Evolutionary conservation across 2,797 vertebrate species (phyloP).

Genomic region (Jordanella pulchra): DNA sequence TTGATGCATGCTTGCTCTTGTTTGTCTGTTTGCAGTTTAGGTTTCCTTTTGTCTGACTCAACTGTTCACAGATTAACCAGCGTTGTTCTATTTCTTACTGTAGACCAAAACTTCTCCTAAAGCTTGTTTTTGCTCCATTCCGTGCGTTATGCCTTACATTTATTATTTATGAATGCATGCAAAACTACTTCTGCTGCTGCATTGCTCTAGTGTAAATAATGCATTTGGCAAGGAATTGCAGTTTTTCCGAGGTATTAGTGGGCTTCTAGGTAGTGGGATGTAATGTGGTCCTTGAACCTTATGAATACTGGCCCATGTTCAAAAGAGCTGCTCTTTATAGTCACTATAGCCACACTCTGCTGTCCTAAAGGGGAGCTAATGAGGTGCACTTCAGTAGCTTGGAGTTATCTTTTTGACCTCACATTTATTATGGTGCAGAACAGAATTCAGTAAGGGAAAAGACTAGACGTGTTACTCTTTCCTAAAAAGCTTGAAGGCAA

Average conservation of each 20-base stretch:
- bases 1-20: constrained; percentile 32
- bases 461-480: constrained; percentile 43
- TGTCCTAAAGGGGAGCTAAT: constrained; percentile 61
- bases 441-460: constrained; percentile 34
- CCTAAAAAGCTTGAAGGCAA: constrained; percentile 38
- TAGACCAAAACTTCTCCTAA: constrained; percentile 57
- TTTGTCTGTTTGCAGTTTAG: constrained; percentile 56
- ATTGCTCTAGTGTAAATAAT: constrained; percentile 80
- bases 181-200: constrained; percentile 75
- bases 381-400: constrained; percentile 45
- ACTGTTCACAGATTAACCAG: constrained; percentile 56
- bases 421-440: constrained; percentile 60
- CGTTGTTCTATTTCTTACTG: constrained; percentile 58
- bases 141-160: constrained; percentile 61
- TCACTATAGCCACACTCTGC: constrained; percentile 36
- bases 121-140: constrained; percentile 50
- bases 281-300: constrained; percentile 25
- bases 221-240: constrained; percentile 65
- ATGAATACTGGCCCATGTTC: constrained; percentile 38
- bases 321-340: constrained; percentile 50
- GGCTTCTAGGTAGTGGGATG: constrained; percentile 38
- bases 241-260: constrained; percentile 59
- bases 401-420: constrained; percentile 46
- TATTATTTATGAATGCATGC: constrained; percentile 83
- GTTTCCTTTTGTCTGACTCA: constrained; percentile 27